phyloP scores from a whole-genome alignment of 2,888 invertebrate genomes.

The Oxyscelio sp. region DNA sequence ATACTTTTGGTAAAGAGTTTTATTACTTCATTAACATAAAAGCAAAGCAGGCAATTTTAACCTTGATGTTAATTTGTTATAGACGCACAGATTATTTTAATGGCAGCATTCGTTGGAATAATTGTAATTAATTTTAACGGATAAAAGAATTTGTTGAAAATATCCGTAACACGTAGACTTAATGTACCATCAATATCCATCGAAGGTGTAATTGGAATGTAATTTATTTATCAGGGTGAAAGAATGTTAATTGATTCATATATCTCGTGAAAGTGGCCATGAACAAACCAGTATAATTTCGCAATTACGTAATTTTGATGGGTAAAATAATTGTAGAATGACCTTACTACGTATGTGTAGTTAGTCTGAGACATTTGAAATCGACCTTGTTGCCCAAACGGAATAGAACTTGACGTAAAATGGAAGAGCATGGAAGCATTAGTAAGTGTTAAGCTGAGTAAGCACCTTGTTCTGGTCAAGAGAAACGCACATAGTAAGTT shows the following conservation, averaged over 20 bases:
- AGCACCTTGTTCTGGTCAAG: slow-evolving; percentile 78
- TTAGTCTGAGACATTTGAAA: slow-evolving; percentile 51
- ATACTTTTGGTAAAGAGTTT: too few relatives aligned
- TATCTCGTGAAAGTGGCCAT: slow-evolving; percentile 33
- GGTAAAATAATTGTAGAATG: slow-evolving; percentile 40
- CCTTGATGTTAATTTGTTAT: too few relatives aligned
- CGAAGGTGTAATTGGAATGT: slow-evolving; percentile 7
- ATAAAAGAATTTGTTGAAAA: too few relatives aligned
- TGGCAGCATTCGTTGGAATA: too few relatives aligned
- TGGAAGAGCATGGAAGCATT: slow-evolving; percentile 77
- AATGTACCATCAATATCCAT: slow-evolving; percentile 2
- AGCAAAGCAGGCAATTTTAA: too few relatives aligned
- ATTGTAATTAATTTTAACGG: too few relatives aligned
- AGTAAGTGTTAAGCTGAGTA: slow-evolving; percentile 85
- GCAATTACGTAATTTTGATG: slow-evolving; percentile 40
- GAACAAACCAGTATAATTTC: slow-evolving; percentile 40
- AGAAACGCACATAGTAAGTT: slow-evolving; percentile 55
- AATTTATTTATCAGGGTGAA: slow-evolving; percentile 26
- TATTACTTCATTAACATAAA: too few relatives aligned
- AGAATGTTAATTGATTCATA: slow-evolving; percentile 54
- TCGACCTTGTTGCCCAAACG: slow-evolving; percentile 54
- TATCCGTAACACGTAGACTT: too few relatives aligned
- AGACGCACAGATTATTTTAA: too few relatives aligned
- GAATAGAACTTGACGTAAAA: slow-evolving; percentile 45
- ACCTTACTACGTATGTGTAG: slow-evolving; percentile 41